Base-by-base conservation (phyloP, 2,113 vertebrate species). In the Pleuronectes platessa region DNA sequence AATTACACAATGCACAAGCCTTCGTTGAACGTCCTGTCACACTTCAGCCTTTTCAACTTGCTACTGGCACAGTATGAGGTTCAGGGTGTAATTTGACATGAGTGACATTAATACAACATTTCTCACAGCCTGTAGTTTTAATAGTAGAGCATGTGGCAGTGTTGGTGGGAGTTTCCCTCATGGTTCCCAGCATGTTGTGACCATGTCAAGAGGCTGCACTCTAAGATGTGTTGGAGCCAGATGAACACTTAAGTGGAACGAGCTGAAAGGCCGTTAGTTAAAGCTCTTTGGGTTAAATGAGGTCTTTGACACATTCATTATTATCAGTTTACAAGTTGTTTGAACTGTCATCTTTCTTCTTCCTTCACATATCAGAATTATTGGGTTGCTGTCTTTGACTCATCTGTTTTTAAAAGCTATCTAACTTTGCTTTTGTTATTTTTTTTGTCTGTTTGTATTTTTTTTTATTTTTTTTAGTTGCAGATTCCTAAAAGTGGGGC, bases 401-500 rank as follows among this genome's bases (percentile, higher is more conserved):
- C 31, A 31, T 31, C 31, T 6, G 6, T 35, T 24, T 58, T 78
- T 64, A 6, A 60, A 71, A 71, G 4, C 24, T 3, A 31, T 83
- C 87, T 87, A 88, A 92, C 93, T 90, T 93, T 93, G 66, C 31
- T 83, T 89, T 90, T 94, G 76, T 92, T 90, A 81, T 90, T 88
- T 86, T 88, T 86, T 79, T 87, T 90, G 47, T 66, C 65, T 47
- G 58, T 58, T 72, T 86, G 92, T 86, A 93, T 84, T 75, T 68
- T 7, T 56, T 83, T 82, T 42, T 42, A n/a, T 40, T 40, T 82
- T 86, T 72, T 83, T 18, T 76, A 91, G 24, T 96, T 95, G 82
- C 96, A 99, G 98, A 97, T 97, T 95, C 97, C 95, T 99, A 98
- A 96, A 95, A 94, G 93, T 88, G 93, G 92, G 90, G 89, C 94